phyloP scores from a whole-genome alignment of 2,797 vertebrate genomes.

The Chelmon rostratus region DNA sequence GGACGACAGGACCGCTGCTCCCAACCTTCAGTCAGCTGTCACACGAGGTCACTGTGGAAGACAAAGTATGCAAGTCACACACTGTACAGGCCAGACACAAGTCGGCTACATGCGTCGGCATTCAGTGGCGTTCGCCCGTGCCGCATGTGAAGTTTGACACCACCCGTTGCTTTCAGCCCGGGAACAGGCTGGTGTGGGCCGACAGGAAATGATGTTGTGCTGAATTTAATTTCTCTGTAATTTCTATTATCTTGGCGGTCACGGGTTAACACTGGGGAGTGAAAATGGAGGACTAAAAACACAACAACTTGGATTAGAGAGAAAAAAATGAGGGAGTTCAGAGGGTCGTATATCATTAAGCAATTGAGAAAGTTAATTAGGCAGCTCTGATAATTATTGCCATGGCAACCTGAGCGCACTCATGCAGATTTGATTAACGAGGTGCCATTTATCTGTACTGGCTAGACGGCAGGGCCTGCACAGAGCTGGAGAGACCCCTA shows the following conservation, averaged over 20 bases:
- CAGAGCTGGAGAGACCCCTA: constrained; percentile 83
- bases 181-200: constrained; percentile 26
- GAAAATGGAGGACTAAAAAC: constrained; percentile 73
- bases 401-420: constrained; percentile 89
- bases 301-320: constrained; percentile 82
- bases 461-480: constrained; percentile 55
- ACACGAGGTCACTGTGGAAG: constrained; percentile 74
- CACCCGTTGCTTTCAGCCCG: background rate
- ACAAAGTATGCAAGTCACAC: constrained; percentile 55
- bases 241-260: constrained; percentile 78
- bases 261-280: constrained; percentile 75
- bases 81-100: constrained; percentile 54
- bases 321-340: constrained; percentile 83
- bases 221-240: constrained; percentile 80
- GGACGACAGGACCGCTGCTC: constrained; percentile 80
- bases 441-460: constrained; percentile 82
- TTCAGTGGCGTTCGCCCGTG: constrained; percentile 19
- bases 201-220: constrained; percentile 59
- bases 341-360: constrained; percentile 89
- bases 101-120: constrained; percentile 30
- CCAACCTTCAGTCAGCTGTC: constrained; percentile 86
- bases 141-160: constrained; percentile 33
- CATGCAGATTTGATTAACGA: constrained; percentile 89
- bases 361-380: constrained; percentile 90
- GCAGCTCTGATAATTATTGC: constrained; percentile 90